A percentile compares a stretch with the other conserved stretches of the same genome.
Evolutionary conservation across 2,888 invertebrate species (phyloP).

Genomic region (Gnatocerus cornutus): DNA sequence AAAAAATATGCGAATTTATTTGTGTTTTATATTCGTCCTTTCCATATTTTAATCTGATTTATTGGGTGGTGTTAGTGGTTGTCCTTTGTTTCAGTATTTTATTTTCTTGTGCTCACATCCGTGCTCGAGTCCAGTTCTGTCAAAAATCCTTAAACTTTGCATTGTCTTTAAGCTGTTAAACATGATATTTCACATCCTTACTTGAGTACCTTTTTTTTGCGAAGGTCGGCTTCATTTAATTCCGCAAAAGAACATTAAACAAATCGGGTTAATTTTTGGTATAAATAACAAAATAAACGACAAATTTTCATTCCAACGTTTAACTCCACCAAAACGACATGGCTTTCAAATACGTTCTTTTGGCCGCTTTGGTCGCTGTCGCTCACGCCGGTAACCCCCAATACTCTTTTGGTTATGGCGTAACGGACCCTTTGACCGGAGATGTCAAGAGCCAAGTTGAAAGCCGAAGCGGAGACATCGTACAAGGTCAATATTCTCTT

Average conservation of each 20-base stretch:
- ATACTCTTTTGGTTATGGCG: slow-evolving; percentile 69
- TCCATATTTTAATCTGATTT: slow-evolving; percentile 34
- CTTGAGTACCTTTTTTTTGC: slow-evolving; percentile 23
- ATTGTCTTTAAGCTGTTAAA: slow-evolving; percentile 12
- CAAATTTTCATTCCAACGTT: slow-evolving; percentile 15
- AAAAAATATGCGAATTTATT: slow-evolving; percentile 29
- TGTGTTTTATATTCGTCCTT: slow-evolving; percentile 37
- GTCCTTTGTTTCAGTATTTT: slow-evolving; percentile 34
- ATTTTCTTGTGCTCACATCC: slow-evolving; percentile 18
- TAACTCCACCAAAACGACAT: slow-evolving; percentile 30
- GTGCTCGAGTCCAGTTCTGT: slow-evolving; percentile 26
- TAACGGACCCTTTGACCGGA: slow-evolving; percentile 72
- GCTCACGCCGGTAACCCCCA: slow-evolving; percentile 53
- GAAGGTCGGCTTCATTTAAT: slow-evolving; percentile 24
- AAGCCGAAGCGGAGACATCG: slow-evolving; percentile 74
- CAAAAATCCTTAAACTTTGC: slow-evolving; percentile 37
- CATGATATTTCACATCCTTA: slow-evolving; percentile 23
- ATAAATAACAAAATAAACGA: slow-evolving; percentile 30
- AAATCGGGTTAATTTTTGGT: slow-evolving; percentile 33
- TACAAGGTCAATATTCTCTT: slow-evolving; percentile 75
- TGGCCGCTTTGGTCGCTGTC: slow-evolving; percentile 53
- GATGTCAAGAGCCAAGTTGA: slow-evolving; percentile 76
- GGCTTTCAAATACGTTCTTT: slow-evolving; percentile 48
- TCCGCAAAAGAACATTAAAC: slow-evolving; percentile 28
- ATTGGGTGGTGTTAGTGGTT: slow-evolving; percentile 33